Evolutionary conservation across 2,797 vertebrate genomes (phyloP).

Genomic region (Petrocephalus sullivani): DNA sequence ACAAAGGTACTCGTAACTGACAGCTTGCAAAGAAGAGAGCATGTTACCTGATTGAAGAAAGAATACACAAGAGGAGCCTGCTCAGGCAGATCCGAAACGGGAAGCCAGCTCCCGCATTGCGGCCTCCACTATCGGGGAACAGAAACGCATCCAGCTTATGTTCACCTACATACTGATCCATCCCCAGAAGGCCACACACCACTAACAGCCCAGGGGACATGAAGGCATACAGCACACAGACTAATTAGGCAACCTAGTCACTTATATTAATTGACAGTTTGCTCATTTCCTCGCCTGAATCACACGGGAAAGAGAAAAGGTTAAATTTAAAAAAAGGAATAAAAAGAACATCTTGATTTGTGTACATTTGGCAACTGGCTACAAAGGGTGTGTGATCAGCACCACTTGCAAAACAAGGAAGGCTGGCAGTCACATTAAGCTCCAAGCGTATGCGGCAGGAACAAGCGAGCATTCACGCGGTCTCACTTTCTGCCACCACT

Average conservation of each 20-base stretch:
- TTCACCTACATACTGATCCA: constrained; percentile 12
- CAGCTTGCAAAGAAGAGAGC: background rate
- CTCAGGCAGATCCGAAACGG: background rate
- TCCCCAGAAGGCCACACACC: background rate
- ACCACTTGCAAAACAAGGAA: background rate
- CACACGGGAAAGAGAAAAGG: constrained; percentile 22
- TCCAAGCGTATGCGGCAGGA: background rate
- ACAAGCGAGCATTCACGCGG: background rate
- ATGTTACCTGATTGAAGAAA: background rate
- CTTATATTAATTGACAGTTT: constrained; percentile 64
- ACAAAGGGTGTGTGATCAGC: constrained; percentile 13
- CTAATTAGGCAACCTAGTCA: constrained; percentile 68
- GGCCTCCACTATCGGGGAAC: background rate
- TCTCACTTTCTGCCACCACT: background rate
- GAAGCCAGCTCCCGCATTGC: background rate
- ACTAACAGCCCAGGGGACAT: background rate
- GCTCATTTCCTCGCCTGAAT: constrained; percentile 27
- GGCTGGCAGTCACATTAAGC: background rate
- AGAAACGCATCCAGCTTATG: background rate
- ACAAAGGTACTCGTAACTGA: background rate
- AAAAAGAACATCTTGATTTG: constrained; percentile 23
- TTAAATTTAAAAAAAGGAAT: background rate
- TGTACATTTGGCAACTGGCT: background rate
- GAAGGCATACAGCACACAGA: constrained; percentile 10
- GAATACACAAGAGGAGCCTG: background rate